Conservation (phyloP, 2,113 vertebrate species). For the Peromyscus maniculatus region DNA sequence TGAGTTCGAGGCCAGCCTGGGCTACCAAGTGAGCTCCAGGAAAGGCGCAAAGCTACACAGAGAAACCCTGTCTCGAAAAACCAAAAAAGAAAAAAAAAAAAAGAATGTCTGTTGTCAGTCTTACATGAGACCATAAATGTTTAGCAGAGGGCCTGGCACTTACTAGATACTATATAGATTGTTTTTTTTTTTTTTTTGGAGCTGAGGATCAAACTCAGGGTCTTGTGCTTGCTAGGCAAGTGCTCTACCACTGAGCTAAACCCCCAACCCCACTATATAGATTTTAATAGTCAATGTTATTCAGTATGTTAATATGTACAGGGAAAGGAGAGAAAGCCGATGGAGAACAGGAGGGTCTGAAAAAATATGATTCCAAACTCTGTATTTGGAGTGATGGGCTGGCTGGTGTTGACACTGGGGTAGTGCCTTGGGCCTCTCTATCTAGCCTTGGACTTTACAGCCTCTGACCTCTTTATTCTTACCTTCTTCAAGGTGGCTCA, state of each 20-base stretch:
- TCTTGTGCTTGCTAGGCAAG: no score
- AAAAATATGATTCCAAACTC: neutral
- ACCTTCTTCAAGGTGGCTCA: neutral
- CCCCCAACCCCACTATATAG: no score
- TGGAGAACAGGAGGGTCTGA: neutral
- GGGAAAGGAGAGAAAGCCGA: neutral
- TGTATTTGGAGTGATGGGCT: neutral
- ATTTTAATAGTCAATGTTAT: neutral
- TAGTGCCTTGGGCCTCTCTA: fast-evolving
- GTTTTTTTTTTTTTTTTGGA: neutral
- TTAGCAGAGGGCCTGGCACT: neutral
- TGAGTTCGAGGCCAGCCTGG: no score
- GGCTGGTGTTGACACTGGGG: neutral
- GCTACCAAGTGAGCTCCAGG: no score
- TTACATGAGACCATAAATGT: neutral
- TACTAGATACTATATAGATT: neutral
- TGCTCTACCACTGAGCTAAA: no score
- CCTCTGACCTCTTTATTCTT: neutral
- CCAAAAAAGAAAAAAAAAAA: no score
- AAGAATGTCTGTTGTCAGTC: neutral
- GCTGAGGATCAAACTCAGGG: no score
- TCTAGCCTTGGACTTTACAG: neutral
- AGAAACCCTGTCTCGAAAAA: no score
- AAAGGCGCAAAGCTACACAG: no score
- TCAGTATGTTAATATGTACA: neutral